These are phyloP conservation scores for Tetragnatha versicolor DNA, from an alignment of 1,140 invertebrate species.

Conservation along the genomic window DNA sequence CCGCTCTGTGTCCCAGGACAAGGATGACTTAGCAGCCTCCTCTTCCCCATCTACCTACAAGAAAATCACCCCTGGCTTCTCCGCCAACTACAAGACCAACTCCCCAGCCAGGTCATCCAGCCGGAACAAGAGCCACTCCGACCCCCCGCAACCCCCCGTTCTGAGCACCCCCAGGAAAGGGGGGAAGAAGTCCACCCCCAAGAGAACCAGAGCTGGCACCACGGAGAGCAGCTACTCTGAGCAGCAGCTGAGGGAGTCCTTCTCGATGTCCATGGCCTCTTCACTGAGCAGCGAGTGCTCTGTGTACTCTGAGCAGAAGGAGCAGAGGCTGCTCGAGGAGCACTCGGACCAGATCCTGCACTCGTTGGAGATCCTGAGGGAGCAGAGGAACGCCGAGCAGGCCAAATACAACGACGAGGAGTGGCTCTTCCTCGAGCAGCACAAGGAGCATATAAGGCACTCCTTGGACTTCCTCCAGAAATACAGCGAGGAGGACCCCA, in stretches of 20 bases:
- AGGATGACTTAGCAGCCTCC: background rate
- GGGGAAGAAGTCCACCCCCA: background rate
- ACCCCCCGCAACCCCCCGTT: constrained; percentile 4
- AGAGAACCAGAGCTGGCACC: constrained; percentile 6
- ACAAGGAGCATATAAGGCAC: background rate
- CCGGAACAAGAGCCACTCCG: constrained; percentile 19
- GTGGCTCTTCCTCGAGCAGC: no score
- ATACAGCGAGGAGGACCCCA: constrained; percentile 9
- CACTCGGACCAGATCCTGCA: constrained; percentile 39
- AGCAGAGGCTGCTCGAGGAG: constrained; percentile 9
- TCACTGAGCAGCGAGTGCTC: constrained; percentile 35
- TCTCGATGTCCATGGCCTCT: constrained; percentile 31
- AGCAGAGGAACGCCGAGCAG: no score
- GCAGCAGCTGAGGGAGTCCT: background rate
- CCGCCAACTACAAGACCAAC: constrained; percentile 32
- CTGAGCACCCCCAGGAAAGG: background rate
- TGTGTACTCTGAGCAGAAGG: constrained; percentile 2
- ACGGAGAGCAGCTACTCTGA: constrained; percentile 21
- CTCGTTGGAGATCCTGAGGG: constrained; percentile 29
- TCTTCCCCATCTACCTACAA: constrained; percentile 38
- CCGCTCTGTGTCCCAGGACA: constrained; percentile 31
- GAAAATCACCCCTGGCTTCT: constrained; percentile 24
- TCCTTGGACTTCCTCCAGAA: background rate
- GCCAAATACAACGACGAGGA: no score
- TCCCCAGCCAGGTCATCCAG: constrained; percentile 5